Evolutionary conservation across 1,140 invertebrate genomes (phyloP).

Genomic region (Drosophila nikananu): DNA sequence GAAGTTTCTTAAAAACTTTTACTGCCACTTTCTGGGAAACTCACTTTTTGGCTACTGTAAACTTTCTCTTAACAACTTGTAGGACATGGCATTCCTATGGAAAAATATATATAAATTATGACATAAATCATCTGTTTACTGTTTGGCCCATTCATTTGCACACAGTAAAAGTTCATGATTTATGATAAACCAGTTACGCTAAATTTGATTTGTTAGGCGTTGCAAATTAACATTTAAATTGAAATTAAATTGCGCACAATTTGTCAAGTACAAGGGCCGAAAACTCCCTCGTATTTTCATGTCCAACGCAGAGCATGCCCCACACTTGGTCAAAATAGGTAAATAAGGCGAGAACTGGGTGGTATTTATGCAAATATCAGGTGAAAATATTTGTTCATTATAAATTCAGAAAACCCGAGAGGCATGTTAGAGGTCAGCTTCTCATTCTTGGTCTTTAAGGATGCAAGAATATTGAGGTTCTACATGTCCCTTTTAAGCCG

Average conservation of each 20-base stretch:
- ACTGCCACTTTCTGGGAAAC: background rate
- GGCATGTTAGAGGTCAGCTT: background rate
- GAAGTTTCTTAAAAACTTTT: slow-evolving; percentile 25
- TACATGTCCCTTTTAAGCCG: slow-evolving; percentile 9
- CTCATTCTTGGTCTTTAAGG: slow-evolving; percentile 4
- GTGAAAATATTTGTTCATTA: slow-evolving; percentile 25
- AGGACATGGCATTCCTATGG: slow-evolving; percentile 6
- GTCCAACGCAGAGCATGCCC: background rate
- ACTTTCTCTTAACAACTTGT: slow-evolving; percentile 32
- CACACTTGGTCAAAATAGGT: slow-evolving; percentile 3
- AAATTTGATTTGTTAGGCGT: slow-evolving; percentile 20
- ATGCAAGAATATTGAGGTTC: background rate
- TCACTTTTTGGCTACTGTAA: background rate
- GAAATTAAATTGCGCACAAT: slow-evolving; percentile 49
- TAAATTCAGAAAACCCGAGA: slow-evolving; percentile 1
- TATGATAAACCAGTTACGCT: slow-evolving; percentile 23
- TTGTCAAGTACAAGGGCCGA: slow-evolving; percentile 16
- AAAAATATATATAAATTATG: background rate
- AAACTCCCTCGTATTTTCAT: slow-evolving; percentile 10
- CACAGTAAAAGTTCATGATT: slow-evolving; percentile 31
- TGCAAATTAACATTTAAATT: slow-evolving; percentile 60
- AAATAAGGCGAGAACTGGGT: slow-evolving; percentile 9
- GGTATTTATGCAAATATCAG: slow-evolving; percentile 57
- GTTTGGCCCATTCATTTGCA: slow-evolving; percentile 31
- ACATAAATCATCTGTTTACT: slow-evolving; percentile 35